Evolutionary conservation across 2,113 vertebrate genomes (phyloP).

Genomic region (Ageneiosus marmoratus): DNA sequence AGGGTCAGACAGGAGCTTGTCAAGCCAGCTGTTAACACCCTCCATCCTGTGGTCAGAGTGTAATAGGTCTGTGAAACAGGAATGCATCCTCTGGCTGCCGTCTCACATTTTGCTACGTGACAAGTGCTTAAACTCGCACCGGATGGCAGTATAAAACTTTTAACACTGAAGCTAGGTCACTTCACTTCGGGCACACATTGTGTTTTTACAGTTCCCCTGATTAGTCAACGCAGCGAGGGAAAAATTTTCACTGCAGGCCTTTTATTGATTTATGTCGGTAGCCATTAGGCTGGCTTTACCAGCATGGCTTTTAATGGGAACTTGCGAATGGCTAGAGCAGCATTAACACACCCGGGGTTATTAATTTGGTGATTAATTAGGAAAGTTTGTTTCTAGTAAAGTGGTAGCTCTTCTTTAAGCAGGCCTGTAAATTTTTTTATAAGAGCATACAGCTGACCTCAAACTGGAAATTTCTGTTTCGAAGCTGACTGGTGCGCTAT

Average conservation of each 20-base stretch:
- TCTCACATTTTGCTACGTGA: constrained; percentile 57
- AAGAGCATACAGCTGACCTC: constrained; percentile 88
- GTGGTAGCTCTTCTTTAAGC: constrained; percentile 77
- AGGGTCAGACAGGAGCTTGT: constrained; percentile 60
- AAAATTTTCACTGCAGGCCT: constrained; percentile 66
- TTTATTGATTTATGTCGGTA: constrained; percentile 73
- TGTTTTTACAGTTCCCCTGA: constrained; percentile 69
- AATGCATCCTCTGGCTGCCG: constrained; percentile 42
- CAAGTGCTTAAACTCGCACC: constrained; percentile 63
- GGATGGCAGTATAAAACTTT: constrained; percentile 63
- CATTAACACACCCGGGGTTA: constrained; percentile 64
- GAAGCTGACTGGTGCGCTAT: constrained; percentile 77
- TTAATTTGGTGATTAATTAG: constrained; percentile 75
- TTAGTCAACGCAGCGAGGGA: constrained; percentile 64
- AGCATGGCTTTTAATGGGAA: constrained; percentile 62
- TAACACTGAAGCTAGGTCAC: constrained; percentile 65
- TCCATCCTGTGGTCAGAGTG: constrained; percentile 43
- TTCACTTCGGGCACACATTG: constrained; percentile 64
- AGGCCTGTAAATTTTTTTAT: constrained; percentile 91
- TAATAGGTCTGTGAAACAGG: constrained; percentile 47
- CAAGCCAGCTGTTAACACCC: constrained; percentile 67
- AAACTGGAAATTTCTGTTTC: constrained; percentile 92
- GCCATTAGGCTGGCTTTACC: constrained; percentile 66
- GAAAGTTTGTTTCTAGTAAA: constrained; percentile 79
- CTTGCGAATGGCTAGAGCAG: constrained; percentile 55